phyloP scores from a whole-genome alignment of 2,888 invertebrate species.

The Schrankia costaestrigalis region DNA sequence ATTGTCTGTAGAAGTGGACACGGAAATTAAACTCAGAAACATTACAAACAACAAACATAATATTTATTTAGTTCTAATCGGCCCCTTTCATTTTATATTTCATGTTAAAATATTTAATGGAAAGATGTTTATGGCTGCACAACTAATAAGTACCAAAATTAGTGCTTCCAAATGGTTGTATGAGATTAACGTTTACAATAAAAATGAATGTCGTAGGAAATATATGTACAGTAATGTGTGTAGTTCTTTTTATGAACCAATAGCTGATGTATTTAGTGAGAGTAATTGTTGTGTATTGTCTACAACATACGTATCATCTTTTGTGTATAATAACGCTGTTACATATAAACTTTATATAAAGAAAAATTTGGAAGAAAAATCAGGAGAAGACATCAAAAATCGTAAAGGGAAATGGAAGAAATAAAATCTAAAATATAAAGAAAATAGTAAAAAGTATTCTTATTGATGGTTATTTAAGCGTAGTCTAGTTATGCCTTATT shows the following conservation, averaged over 20 bases:
- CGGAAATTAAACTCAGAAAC: constrained; percentile 45
- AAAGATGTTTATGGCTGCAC: constrained; percentile 48
- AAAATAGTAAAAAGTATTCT: no score
- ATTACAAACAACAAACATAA: constrained; percentile 29
- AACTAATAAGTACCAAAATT: constrained; percentile 48
- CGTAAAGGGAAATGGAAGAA: not conserved
- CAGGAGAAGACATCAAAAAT: constrained; percentile 4
- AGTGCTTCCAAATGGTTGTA: constrained; percentile 62
- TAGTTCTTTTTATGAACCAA: constrained; percentile 27
- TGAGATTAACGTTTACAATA: constrained; percentile 61
- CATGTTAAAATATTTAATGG: constrained; percentile 43
- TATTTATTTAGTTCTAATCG: constrained; percentile 42
- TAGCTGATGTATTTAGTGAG: constrained; percentile 37
- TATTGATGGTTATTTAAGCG: no score
- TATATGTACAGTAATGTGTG: constrained; percentile 45
- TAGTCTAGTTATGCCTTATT: no score
- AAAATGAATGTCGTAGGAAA: constrained; percentile 51
- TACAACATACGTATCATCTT: constrained; percentile 23
- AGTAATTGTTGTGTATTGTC: constrained; percentile 45
- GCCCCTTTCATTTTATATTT: constrained; percentile 49
- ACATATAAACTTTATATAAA: constrained; percentile 25
- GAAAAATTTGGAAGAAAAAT: constrained; percentile 2
- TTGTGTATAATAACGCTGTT: constrained; percentile 14
- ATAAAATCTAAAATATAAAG: no score
- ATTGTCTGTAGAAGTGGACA: constrained; percentile 39